Conservation (phyloP, 2,888 invertebrate species). For the Magallana nippona region DNA sequence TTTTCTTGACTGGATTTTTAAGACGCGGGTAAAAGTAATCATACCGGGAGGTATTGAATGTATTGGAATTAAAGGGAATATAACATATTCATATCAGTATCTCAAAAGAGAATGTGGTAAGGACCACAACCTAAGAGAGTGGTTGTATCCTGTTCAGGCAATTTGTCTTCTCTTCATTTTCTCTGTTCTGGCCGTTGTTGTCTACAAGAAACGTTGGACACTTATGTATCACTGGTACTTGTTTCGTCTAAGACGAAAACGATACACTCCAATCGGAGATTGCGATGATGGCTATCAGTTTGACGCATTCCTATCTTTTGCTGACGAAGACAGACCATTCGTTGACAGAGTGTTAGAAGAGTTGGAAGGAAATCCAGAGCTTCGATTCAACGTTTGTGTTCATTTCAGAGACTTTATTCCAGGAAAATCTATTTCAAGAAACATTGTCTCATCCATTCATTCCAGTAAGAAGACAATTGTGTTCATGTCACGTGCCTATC, state of each 20-base stretch:
- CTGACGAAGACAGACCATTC: slow-evolving; percentile 19
- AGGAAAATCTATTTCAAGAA: slow-evolving; percentile 1
- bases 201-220: slow-evolving; percentile 30
- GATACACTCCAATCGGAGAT: slow-evolving; percentile 21
- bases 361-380: background rate
- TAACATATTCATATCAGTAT: background rate
- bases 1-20: background rate
- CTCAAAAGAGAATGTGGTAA: background rate
- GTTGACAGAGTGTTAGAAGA: background rate
- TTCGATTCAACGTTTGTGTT: background rate
- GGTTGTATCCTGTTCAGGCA: background rate
- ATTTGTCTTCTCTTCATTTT: background rate
- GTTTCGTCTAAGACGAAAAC: slow-evolving; percentile 20
- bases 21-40: background rate
- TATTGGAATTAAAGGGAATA: background rate
- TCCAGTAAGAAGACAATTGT: slow-evolving; percentile 25
- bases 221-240: slow-evolving; percentile 20
- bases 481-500: slow-evolving; percentile 28
- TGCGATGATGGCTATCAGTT: background rate
- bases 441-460: slow-evolving; percentile 24
- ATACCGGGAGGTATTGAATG: background rate
- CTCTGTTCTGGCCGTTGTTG: background rate
- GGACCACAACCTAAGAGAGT: background rate
- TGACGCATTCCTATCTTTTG: slow-evolving; percentile 34
- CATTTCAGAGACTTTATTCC: slow-evolving; percentile 33